Conservation (phyloP, 2,113 vertebrate genomes). For the Petaurus breviceps region DNA sequence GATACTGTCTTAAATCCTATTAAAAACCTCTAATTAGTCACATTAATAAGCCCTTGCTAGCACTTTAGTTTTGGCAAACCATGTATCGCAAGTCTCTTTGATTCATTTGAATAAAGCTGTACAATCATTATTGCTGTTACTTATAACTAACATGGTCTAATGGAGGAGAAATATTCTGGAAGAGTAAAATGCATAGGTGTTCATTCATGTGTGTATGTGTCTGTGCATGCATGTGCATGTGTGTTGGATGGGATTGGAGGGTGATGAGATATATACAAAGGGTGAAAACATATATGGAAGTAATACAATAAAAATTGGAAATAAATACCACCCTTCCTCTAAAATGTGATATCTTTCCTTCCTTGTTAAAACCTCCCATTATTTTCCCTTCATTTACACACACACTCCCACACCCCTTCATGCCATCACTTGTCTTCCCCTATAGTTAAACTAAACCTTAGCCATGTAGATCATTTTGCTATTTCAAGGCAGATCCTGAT, state of each 20-base stretch:
- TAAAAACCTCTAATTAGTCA: neutral
- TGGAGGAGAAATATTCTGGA: neutral
- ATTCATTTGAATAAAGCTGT: neutral
- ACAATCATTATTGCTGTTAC: neutral
- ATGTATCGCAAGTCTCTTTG: neutral
- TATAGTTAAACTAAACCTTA: neutral
- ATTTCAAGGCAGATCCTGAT: neutral
- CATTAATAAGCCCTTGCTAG: neutral
- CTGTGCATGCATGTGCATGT: neutral
- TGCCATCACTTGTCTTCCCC: neutral
- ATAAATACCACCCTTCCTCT: neutral
- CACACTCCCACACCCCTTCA: neutral
- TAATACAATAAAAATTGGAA: neutral
- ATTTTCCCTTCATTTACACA: neutral
- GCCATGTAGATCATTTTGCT: neutral
- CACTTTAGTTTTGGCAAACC: neutral
- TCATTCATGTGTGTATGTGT: neutral
- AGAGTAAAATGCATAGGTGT: neutral
- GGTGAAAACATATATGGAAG: no score
- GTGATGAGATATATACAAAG: neutral
- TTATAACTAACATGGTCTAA: neutral
- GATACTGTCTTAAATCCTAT: neutral
- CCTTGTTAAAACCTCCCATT: neutral
- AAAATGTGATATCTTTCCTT: neutral
- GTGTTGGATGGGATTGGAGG: neutral